Base-by-base conservation (phyloP, 2,888 invertebrate species). In the Andrena dorsata region DNA sequence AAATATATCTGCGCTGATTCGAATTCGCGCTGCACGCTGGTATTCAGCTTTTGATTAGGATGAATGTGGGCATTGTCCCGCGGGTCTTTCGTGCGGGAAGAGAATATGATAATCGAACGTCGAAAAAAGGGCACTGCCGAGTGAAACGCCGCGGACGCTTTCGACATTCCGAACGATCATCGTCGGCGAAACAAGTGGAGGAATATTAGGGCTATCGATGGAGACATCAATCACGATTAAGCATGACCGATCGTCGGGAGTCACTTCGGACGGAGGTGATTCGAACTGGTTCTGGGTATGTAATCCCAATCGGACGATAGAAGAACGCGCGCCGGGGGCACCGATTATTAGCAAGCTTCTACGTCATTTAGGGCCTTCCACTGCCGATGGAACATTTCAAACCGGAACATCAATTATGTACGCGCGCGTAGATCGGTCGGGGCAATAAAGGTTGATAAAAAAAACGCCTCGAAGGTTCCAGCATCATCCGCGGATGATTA, bases 61-160 rank as follows among this genome's bases (percentile, higher is more conserved):
- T 72, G 51, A 78, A 82, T 80, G 82, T 71, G 35, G 35, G 66
- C 71, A 75, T 80, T 80, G 82, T 80, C 66, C 70, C 20, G 63
- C 16, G 35, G 23, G 35, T 41, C 35, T 10, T 58, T 61, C 26
- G n/a, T 30, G 16, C 41, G 41, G 6, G 2, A 16, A 63, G 23
- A 63, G 35, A 20, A 61, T 30, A 51, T 6, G 32, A 58, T 58
- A 28, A 23, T 63, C 6, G 23, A 23, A 41, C 35, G 35, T 58
- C 0, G 28, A 58, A 28, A 26, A 26, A 61, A 30, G 28, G 7
- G 41, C 13, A 7, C 23, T 28, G 47, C 2, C 10, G 32, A 64
- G 64, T 26, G 41, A 47, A 66, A 32, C 23, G 53, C 5, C 28
- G 7, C 28, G 32, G 28, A 7, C 30, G 20, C 7, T 63, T 60